Percentiles rank a stretch among this genome's conserved stretches.
Conservation (phyloP, 2,797 vertebrate species). For the Megalops cyprinoides region DNA sequence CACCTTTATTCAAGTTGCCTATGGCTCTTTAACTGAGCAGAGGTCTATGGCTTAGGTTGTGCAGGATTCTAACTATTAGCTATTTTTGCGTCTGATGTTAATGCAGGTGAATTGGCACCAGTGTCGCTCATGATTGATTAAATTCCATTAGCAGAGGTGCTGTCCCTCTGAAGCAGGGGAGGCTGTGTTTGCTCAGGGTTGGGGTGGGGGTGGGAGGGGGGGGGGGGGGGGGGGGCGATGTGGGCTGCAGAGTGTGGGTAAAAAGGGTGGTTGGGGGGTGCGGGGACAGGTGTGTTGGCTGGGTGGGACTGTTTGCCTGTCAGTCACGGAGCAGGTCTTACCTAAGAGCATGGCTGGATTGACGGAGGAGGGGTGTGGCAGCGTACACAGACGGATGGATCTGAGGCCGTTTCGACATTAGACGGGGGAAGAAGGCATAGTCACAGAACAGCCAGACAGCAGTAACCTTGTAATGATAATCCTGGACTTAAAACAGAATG, state of each 20-base stretch:
- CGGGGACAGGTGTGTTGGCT: slow-evolving; percentile 73
- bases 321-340: slow-evolving; percentile 84
- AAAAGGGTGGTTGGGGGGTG: too few species aligned
- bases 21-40: neutral
- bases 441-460: too few species aligned
- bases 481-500: too few species aligned
- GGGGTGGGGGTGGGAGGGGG: neutral
- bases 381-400: slow-evolving; percentile 53
- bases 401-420: neutral
- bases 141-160: slow-evolving; percentile 54
- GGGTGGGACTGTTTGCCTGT: slow-evolving; percentile 88
- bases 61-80: too few species aligned
- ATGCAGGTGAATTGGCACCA: slow-evolving; percentile 48
- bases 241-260: slow-evolving; percentile 26
- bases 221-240: neutral
- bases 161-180: neutral
- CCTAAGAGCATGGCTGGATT: slow-evolving; percentile 83
- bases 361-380: slow-evolving; percentile 86
- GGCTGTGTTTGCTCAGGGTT: slow-evolving; percentile 29
- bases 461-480: too few species aligned
- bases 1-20: too few species aligned
- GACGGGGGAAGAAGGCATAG: too few species aligned
- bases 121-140: slow-evolving; percentile 54
- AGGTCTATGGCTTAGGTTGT: too few species aligned
- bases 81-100: too few species aligned